Conservation (phyloP, 2,797 vertebrate species). For the Crossoptilon crossoptilon region DNA sequence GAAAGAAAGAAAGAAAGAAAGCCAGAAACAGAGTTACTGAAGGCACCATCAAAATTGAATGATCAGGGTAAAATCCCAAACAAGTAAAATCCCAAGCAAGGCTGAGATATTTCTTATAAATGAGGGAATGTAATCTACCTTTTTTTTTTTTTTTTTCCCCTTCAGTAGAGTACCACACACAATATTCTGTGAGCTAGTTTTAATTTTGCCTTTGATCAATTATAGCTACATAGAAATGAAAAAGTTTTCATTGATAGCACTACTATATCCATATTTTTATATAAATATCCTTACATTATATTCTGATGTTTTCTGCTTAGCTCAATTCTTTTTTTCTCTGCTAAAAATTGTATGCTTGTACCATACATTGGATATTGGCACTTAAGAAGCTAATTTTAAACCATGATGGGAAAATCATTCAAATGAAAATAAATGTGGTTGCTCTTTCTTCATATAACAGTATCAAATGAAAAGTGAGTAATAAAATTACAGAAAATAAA, state of each 20-base stretch:
- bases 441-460: background rate
- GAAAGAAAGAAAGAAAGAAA: too few relatives aligned
- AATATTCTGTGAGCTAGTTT: background rate
- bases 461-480: background rate
- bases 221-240: background rate
- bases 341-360: background rate
- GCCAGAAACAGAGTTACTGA: background rate
- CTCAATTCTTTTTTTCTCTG: background rate
- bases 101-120: background rate
- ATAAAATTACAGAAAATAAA: background rate
- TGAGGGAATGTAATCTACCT: background rate
- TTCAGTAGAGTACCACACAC: background rate
- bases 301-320: background rate
- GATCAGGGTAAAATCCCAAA: background rate
- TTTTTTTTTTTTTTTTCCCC: background rate
- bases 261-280: background rate
- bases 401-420: background rate
- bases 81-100: background rate
- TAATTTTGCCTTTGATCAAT: background rate
- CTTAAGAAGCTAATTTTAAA: background rate
- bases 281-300: rapidly evolving
- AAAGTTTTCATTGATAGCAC: background rate
- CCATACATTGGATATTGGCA: background rate
- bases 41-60: background rate
- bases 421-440: background rate